phyloP scores from a whole-genome alignment of 2,888 invertebrate species.

The Chymomyza procnemis region DNA sequence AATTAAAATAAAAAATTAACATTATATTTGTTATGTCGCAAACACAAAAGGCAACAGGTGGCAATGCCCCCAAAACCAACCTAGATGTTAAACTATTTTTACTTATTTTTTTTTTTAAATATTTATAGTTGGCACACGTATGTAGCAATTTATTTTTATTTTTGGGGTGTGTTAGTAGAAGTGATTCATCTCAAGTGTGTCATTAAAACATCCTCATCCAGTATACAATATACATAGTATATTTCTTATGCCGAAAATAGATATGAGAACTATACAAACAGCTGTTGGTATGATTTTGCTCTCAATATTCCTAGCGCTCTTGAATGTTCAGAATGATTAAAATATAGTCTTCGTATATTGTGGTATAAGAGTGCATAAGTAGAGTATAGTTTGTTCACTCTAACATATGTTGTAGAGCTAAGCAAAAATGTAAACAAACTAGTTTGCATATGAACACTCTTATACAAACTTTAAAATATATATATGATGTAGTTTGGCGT shows the following conservation, averaged over 20 bases:
- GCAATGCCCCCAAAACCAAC: slow-evolving; percentile 1
- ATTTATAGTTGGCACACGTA: slow-evolving; percentile 13
- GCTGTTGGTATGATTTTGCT: neutral
- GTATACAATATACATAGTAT: neutral
- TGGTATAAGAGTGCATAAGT: slow-evolving; percentile 42
- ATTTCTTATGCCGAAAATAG: neutral
- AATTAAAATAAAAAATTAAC: slow-evolving; percentile 45
- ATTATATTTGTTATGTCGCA: neutral
- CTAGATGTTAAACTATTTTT: slow-evolving; percentile 6
- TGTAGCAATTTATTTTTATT: slow-evolving; percentile 8
- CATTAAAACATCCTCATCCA: slow-evolving; percentile 2
- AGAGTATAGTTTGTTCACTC: slow-evolving; percentile 25
- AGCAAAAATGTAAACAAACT: slow-evolving; percentile 53
- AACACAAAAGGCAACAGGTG: slow-evolving; percentile 29
- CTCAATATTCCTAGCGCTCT: slow-evolving; percentile 29
- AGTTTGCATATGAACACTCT: slow-evolving; percentile 33
- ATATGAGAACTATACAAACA: neutral
- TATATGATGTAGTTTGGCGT: slow-evolving; percentile 38
- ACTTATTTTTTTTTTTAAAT: slow-evolving; percentile 4
- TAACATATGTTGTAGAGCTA: neutral
- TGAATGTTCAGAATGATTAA: slow-evolving; percentile 15
- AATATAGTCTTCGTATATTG: slow-evolving; percentile 26
- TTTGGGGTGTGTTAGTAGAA: neutral
- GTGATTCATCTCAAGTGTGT: slow-evolving; percentile 2
- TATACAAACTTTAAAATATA: slow-evolving; percentile 38